Evolutionary conservation across 2,797 vertebrate species (phyloP).

Genomic region (Passerculus sandwichensis): DNA sequence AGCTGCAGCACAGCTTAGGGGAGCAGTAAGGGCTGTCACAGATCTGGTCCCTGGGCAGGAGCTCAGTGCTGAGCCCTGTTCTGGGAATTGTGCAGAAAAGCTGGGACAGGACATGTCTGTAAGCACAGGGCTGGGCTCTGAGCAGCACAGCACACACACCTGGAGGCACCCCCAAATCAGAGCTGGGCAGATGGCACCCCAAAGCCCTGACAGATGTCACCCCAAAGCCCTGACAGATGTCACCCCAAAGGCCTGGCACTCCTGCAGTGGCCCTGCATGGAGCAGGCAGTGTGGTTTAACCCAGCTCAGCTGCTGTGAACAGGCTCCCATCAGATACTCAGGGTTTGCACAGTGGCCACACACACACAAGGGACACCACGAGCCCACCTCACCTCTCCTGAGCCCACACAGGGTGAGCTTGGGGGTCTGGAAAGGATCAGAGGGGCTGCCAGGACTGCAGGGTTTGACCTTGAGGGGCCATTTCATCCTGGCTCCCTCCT

Average conservation of each 20-base stretch:
- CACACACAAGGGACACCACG: background rate
- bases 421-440: background rate
- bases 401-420: background rate
- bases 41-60: background rate
- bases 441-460: background rate
- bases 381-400: background rate
- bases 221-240: background rate
- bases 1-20: background rate
- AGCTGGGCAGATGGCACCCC: background rate
- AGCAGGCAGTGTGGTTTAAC: background rate
- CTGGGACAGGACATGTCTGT: accelerated
- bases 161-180: background rate
- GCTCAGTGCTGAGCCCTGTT: accelerated
- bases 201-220: background rate
- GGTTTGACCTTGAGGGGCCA: background rate
- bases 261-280: background rate
- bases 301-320: background rate
- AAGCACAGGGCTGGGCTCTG: background rate
- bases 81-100: background rate
- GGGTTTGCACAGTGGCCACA: background rate
- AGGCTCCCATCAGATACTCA: background rate
- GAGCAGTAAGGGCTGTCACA: accelerated
- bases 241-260: background rate
- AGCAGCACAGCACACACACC: background rate
- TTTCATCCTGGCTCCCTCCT: background rate